Percentiles rank a stretch among this genome's conserved stretches.
phyloP scores from a whole-genome alignment of 1,140 invertebrate species.

The Coenobita brevimanus region DNA sequence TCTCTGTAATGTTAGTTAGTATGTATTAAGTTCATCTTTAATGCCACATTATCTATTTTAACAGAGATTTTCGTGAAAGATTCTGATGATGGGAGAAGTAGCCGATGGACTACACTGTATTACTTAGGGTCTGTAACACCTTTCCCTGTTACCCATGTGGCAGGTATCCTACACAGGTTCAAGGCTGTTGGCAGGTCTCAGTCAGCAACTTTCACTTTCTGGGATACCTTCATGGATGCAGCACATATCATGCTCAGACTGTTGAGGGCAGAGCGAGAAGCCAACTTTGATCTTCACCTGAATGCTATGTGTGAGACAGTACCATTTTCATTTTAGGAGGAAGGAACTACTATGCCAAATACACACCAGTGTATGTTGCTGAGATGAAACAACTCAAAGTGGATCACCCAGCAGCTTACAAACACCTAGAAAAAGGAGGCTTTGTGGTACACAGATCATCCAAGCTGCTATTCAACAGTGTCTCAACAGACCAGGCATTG shows the following conservation, averaged over 20 bases:
- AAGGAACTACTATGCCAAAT: constrained; percentile 31
- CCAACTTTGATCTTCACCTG: constrained; percentile 15
- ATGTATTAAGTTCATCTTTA: constrained; percentile 8
- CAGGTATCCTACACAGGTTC: constrained; percentile 12
- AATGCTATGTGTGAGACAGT: constrained; percentile 21
- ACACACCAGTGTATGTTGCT: background rate
- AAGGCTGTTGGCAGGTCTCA: constrained; percentile 6
- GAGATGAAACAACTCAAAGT: constrained; percentile 12
- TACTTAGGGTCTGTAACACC: background rate
- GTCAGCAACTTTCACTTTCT: constrained; percentile 2
- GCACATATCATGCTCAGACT: background rate
- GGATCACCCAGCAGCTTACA: constrained; percentile 15
- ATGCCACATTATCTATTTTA: constrained; percentile 8
- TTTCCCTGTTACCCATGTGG: constrained; percentile 11
- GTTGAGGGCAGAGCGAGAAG: constrained; percentile 11
- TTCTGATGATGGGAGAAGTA: constrained; percentile 8
- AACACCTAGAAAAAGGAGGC: background rate
- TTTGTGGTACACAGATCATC: constrained; percentile 22
- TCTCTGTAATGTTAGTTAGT: constrained; percentile 18
- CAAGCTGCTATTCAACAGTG: constrained; percentile 19
- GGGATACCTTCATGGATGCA: constrained; percentile 13
- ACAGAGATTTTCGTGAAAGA: constrained; percentile 16
- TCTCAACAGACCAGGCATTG: constrained; percentile 23
- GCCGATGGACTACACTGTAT: background rate
- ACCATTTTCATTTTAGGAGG: constrained; percentile 23